phyloP scores from a whole-genome alignment of 2,888 invertebrate species.

The Sarcophaga caerulescens region DNA sequence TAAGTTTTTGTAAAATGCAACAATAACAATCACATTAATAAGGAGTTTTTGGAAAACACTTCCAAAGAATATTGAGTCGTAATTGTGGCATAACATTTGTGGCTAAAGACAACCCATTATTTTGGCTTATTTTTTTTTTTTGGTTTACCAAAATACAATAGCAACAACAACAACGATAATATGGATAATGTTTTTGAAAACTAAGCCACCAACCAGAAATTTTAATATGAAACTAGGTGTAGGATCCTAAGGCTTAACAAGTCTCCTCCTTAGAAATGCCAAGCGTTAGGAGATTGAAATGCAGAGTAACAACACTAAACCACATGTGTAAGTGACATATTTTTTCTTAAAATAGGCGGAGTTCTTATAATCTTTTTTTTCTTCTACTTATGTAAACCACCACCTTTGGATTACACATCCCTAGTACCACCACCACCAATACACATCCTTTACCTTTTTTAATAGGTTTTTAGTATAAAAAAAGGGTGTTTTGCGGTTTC shows the following conservation, averaged over 20 bases:
- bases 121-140: conserved; percentile 52
- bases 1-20: not conserved
- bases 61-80: conserved; percentile 57
- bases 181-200: not conserved
- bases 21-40: conserved; percentile 6
- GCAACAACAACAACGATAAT: not conserved
- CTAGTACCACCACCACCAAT: conserved; percentile 22
- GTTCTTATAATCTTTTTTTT: conserved; percentile 37
- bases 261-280: conserved; percentile 34
- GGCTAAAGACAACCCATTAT: conserved; percentile 76
- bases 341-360: conserved; percentile 57
- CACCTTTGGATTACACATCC: conserved; percentile 22
- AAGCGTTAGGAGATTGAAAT: conserved; percentile 3
- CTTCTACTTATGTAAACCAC: conserved; percentile 29
- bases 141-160: conserved; percentile 53
- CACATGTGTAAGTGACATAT: conserved; percentile 57
- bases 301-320: conserved; percentile 47
- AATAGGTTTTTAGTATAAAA: not conserved
- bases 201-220: conserved; percentile 53
- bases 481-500: conserved; percentile 72
- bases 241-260: conserved; percentile 18
- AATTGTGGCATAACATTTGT: conserved; percentile 78
- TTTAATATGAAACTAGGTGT: conserved; percentile 7
- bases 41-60: conserved; percentile 47
- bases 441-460: conserved; percentile 23